A percentile compares a stretch with the other conserved stretches of the same genome.
phyloP scores from a whole-genome alignment of 2,113 vertebrate genomes.

The Platycercus adscitus region DNA sequence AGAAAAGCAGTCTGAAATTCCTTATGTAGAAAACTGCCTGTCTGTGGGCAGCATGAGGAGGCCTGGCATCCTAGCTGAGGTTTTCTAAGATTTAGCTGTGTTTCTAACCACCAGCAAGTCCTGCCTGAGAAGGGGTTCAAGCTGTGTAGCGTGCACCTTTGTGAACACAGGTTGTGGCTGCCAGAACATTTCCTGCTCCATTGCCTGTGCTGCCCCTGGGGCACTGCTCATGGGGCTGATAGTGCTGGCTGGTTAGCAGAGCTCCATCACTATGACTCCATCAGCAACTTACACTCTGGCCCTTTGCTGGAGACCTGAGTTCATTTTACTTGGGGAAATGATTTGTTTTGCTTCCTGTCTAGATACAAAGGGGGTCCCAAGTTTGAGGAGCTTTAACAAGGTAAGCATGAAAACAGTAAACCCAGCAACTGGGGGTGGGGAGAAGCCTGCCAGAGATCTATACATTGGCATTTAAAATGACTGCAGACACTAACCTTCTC shows the following conservation, averaged over 20 bases:
- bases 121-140: neutral
- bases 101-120: neutral
- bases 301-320: neutral
- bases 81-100: neutral
- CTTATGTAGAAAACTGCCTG: neutral
- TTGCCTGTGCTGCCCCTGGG: neutral
- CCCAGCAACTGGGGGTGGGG: neutral
- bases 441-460: neutral
- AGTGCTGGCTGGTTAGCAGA: neutral
- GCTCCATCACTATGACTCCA: neutral
- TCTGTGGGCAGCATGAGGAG: neutral
- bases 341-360: conserved; percentile 23
- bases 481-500: neutral
- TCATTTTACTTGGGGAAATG: neutral
- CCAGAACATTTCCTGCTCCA: neutral
- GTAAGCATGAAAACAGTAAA: neutral
- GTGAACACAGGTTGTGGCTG: neutral
- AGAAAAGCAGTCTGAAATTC: neutral
- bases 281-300: neutral
- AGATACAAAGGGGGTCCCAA: neutral
- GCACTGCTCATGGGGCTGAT: neutral
- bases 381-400: neutral
- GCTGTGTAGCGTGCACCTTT: neutral
- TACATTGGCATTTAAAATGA: neutral
- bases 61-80: neutral